Base-by-base conservation (phyloP, 2,888 invertebrate genomes). In the Dexiosoma caninum region DNA sequence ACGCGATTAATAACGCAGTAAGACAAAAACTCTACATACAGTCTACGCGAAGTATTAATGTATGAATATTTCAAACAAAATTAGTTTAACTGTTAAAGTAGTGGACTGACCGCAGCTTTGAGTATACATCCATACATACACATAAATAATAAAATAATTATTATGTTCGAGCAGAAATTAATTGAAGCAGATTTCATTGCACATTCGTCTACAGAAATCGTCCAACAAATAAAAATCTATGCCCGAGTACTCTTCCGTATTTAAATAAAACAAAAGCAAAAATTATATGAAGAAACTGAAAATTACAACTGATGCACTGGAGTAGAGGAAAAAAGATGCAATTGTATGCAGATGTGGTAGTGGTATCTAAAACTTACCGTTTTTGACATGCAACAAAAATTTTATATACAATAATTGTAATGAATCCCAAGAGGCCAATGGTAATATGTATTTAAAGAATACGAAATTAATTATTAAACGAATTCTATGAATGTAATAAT, bases 191-290 rank as follows among this genome's bases (percentile, higher is more conserved):
- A 72, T 80, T 66, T 77, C 46, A 32, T 42, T 44, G 55, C 23
- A 74, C 46, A 60, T 51, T 49, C 14, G 16, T 30, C 9, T 40
- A 23, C 37, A 23, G 40, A 62, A 51, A 71, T 51, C 59, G 42
- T 76, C 46, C 27, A 53, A 55, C 59, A 69, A 62, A 46, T 37
- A 37, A 75, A 66, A 74, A 75, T 66, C 53, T 75, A 74, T 79
- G 69, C 76, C 71, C 53, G 57, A 80, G 44, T 76, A 44, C 66
- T 78, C 78, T 77, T 78, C 78, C 74, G 69, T 72, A 78, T 72
- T 60, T 49, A 72, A 80, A 71, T 72, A 49, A 69, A 62, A 59
- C 42, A 16, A 53, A 42, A 75, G 21, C 53, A 64, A 62, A 60
- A 16, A 37, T 19, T 32, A 37, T 16, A 59, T 30, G 23, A 55